Evolutionary conservation across 2,113 vertebrate genomes (phyloP).

Genomic region (sheep (Ovis aries)): ARS-UI_Ramb_v3.0 NC_082741.1:1924501-1925000

Average conservation of each 20-base stretch:
- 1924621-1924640: fast-evolving
- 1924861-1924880: not conserved
- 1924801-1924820: not conserved
- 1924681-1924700: fast-evolving
- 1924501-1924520: not conserved
- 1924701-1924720: not conserved
- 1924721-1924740: not conserved
- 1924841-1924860: not conserved
- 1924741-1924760: not conserved
- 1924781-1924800: not conserved
- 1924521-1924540: fast-evolving
- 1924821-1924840: not conserved
- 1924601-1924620: fast-evolving
- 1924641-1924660: not conserved
- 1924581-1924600: not conserved
- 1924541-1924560: not conserved
- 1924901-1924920: not conserved
- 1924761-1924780: not conserved
- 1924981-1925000: not conserved
- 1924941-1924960: not conserved
- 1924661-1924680: not conserved
- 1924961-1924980: not conserved
- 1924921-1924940: fast-evolving
- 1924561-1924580: fast-evolving
- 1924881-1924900: fast-evolving